Percentiles rank a stretch among this genome's conserved stretches.
These are phyloP conservation scores for Dascyllus trimaculatus DNA, from an alignment of 2,113 vertebrate species.

Conservation along the genomic window DNA sequence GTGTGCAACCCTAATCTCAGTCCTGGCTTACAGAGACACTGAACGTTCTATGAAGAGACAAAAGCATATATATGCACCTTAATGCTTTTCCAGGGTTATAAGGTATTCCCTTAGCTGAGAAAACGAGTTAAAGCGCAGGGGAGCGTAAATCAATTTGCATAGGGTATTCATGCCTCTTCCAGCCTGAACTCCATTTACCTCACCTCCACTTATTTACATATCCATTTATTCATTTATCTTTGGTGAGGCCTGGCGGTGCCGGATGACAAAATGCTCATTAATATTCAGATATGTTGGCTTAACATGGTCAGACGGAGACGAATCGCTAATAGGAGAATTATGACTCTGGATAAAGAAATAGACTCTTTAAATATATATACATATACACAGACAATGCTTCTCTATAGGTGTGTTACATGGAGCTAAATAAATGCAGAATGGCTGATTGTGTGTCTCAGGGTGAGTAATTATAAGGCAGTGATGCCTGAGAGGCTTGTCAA, in stretches of 20 bases:
- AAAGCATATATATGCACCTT: background rate
- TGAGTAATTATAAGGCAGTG: constrained; percentile 12
- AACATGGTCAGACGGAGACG: constrained; percentile 21
- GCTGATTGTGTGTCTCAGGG: background rate
- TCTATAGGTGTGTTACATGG: background rate
- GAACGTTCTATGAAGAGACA: background rate
- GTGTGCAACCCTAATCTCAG: no score
- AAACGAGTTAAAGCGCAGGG: constrained; percentile 58
- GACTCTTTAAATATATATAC: background rate
- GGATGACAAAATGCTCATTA: constrained; percentile 60
- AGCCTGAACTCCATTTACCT: constrained; percentile 49
- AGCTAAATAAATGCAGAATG: constrained; percentile 21
- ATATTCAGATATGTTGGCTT: constrained; percentile 51
- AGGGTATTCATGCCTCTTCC: constrained; percentile 28
- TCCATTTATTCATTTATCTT: constrained; percentile 70
- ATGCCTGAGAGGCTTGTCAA: constrained; percentile 2
- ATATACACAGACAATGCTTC: background rate
- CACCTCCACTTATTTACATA: constrained; percentile 73
- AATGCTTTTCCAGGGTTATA: constrained; percentile 9
- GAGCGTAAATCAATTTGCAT: constrained; percentile 60
- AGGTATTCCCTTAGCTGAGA: constrained; percentile 40
- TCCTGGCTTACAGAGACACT: background rate
- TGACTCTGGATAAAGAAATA: background rate
- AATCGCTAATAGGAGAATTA: constrained; percentile 11
- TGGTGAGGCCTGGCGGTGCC: constrained; percentile 24